A percentile compares a stretch with the other conserved stretches of the same genome.
Evolutionary conservation across 1,140 invertebrate genomes (phyloP).

Genomic region (Drosophila bipectinata): DNA sequence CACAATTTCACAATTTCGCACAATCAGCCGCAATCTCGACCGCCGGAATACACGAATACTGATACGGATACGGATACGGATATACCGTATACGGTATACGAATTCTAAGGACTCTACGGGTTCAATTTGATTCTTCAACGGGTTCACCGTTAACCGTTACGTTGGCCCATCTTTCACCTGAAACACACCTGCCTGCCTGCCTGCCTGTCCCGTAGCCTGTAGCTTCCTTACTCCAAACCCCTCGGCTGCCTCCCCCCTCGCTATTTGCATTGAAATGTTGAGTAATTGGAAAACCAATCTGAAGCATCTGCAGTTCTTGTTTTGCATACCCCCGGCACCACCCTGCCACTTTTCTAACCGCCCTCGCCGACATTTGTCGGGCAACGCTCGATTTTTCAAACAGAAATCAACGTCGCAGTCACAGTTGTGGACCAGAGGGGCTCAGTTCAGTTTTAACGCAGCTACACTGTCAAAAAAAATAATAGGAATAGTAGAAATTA

Average conservation of each 20-base stretch:
- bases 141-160: constrained; percentile 45
- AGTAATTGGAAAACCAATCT: constrained; percentile 81
- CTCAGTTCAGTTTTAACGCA: not conserved
- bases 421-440: constrained; percentile 12
- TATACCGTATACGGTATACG: not conserved
- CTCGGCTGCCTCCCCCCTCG: constrained; percentile 18
- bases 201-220: not conserved
- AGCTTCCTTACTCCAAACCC: not conserved
- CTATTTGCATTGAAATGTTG: constrained; percentile 81
- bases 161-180: constrained; percentile 39
- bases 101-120: constrained; percentile 2
- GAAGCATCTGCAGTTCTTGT: constrained; percentile 79
- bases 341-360: constrained; percentile 43
- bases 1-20: constrained; percentile 9
- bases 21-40: constrained; percentile 27
- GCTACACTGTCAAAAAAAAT: not conserved
- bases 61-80: not conserved
- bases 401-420: constrained; percentile 47
- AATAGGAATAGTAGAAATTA: not conserved
- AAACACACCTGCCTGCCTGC: not conserved
- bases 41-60: constrained; percentile 5
- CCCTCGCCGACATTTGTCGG: constrained; percentile 17
- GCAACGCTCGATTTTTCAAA: constrained; percentile 51
- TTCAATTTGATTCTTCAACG: constrained; percentile 43
- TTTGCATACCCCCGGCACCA: constrained; percentile 66